A percentile compares a stretch with the other conserved stretches of the same genome.
These are phyloP conservation scores for Vicugna pacos DNA, from an alignment of 2,113 vertebrate species.

Conservation along the genomic window DNA sequence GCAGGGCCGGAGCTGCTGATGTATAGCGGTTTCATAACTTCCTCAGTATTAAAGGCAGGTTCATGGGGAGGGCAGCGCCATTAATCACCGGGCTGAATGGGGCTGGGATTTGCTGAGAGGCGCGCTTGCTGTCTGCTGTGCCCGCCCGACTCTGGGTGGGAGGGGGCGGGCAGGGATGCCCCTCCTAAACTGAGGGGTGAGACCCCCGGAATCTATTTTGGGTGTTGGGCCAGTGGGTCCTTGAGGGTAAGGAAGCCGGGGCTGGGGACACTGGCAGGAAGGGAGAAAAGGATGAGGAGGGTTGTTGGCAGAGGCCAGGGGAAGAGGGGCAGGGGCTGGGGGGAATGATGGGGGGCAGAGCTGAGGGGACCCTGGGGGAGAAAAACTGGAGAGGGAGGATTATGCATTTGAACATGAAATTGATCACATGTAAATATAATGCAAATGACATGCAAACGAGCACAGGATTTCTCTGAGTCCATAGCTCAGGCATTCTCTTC, in stretches of 20 bases:
- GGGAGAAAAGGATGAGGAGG: neutral
- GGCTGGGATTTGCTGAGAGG: conserved; percentile 85
- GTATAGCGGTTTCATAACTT: conserved; percentile 89
- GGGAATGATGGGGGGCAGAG: neutral
- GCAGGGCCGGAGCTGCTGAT: conserved; percentile 84
- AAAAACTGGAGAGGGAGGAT: conserved; percentile 29
- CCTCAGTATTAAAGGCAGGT: conserved; percentile 89
- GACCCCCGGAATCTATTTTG: conserved; percentile 15
- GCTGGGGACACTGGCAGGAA: neutral
- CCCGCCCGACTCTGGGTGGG: conserved; percentile 50
- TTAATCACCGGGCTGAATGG: conserved; percentile 86
- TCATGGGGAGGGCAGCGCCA: conserved; percentile 88
- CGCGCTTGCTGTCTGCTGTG: conserved; percentile 82
- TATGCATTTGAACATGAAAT: conserved; percentile 73
- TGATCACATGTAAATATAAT: conserved; percentile 81
- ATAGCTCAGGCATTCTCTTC: conserved; percentile 52
- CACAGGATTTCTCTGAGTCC: conserved; percentile 53
- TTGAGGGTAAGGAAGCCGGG: neutral
- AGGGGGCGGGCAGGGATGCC: conserved; percentile 62
- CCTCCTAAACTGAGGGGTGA: conserved; percentile 53
- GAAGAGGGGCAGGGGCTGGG: neutral
- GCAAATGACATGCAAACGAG: conserved; percentile 80
- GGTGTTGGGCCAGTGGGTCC: conserved; percentile 44
- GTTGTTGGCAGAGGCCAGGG: neutral
- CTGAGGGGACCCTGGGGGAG: conserved; percentile 30